Base-by-base conservation (phyloP, 2,797 vertebrate species). In the Enteromius thamalakanensis region DNA sequence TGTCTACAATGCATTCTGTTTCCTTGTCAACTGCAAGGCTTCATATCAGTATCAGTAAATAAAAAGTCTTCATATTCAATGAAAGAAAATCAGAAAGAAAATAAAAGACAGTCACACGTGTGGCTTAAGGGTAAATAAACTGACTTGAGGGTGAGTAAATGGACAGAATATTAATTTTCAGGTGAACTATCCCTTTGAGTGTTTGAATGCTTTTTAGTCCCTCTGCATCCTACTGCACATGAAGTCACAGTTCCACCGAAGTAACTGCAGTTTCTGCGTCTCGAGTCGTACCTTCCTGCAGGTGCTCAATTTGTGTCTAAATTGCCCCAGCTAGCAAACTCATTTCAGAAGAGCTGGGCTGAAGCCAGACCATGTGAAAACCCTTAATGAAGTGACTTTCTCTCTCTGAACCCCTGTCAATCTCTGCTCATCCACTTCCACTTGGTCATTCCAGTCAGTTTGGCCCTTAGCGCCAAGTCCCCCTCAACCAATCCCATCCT, bases 271-370 rank as follows among this genome's bases (percentile, higher is more conserved):
- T 84, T 47, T 65, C 47, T 82, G 51, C 70, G 60, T 45, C 81
- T 87, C 81, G 11, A 53, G 65, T 76, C 53, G 19, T 80, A 76
- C 75, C 80, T 83, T 87, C 68, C 76, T 80, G 80, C 81, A 82
- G 87, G 84, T 79, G 82, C 77, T 86, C 87, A 87, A 89, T 90
- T 90, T 89, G 85, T 89, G 74, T 86, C 87, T 87, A 86, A 86
- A 90, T 89, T 86, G 88, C 75, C 76, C 86, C 17, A 82, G 87
- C 86, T 78, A 47, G 69, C 85, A 87, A 89, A 87, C 87, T 87
- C 86, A 86, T 90, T 90, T 88, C 82, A 77, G 81, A 80, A 51
- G 72, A 79, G 80, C 81, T 80, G 81, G 88, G 74, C 76, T 71
- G 45, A 80, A 86, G 81, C 82, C 80, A 85, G 72, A 84, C 84